Evolutionary conservation across 2,888 invertebrate genomes (phyloP), one percentile per base, ranked within the genome.

Genomic region (Parascotia fuliginaria): DNA sequence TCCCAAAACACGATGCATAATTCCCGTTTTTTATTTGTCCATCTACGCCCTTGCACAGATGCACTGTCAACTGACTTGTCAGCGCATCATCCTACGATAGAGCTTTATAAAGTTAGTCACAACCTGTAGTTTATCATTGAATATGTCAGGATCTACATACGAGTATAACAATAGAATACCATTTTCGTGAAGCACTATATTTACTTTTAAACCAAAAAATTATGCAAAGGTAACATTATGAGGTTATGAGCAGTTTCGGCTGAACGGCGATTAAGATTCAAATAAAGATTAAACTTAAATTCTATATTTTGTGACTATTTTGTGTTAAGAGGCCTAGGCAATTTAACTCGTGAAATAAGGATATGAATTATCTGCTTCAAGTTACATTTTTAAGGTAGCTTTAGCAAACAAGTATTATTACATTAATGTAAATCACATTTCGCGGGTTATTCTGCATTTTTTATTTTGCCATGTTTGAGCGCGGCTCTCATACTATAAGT

Each of bases 231-330:
- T 59, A 50, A 48, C 49, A 29, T 40, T 31, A 11, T 31, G 13
- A 13, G 7, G 13, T 62, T 69, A 50, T 55, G 60, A 62, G 44
- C 48, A 60, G 62, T 70, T 61, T 61, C 55, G 61, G 62, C 38
- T 65, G 53, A 60, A 50, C 48, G 36, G 57, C 40, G 28, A 71
- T 77, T 70, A 67, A 75, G 76, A 78, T 78, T 46, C 43, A 60
- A 69, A 77, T 77, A 71, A 76, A 76, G 77, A 78, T 77, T 60
- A 45, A 29, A 22, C 24, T 51, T 54, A 56, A 46, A 57, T 51
- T 45, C 56, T 53, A 58, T 57, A 53, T 68, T 63, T 65, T 48
- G 47, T 55, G 60, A 61, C 55, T 55, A 48, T 47, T 49, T 37
- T 34, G 41, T 40, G 45, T 42, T 50, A 52, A 60, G 67, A 50